Conservation (phyloP, 2,113 vertebrate genomes). For the Paraplagusia blochii region DNA sequence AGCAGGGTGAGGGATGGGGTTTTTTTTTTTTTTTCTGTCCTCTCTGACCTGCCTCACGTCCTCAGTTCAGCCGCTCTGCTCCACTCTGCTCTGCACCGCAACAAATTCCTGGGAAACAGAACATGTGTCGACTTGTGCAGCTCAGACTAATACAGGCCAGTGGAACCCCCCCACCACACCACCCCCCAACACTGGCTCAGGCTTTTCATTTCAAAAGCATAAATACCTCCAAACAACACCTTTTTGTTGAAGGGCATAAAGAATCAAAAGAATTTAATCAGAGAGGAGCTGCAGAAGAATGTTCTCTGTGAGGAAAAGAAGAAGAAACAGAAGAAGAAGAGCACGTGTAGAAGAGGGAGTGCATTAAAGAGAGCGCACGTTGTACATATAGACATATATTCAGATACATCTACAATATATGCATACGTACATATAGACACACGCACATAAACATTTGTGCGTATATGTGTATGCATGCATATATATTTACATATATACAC, state of each 20-base stretch:
- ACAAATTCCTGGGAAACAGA: conserved; percentile 77
- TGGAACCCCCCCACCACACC: neutral
- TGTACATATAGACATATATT: too few relatives aligned
- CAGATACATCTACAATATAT: neutral
- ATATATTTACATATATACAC: too few relatives aligned
- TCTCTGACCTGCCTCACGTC: conserved; percentile 50
- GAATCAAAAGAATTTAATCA: conserved; percentile 21
- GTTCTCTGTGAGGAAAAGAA: too few relatives aligned
- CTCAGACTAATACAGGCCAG: conserved; percentile 62
- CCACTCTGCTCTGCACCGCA: conserved; percentile 41
- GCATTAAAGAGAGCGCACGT: too few relatives aligned
- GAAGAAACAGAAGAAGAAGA: conserved; percentile 23
- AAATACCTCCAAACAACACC: conserved; percentile 69
- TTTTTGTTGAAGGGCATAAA: conserved; percentile 44
- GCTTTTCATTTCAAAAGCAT: conserved; percentile 45
- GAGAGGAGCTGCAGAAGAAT: conserved; percentile 17
- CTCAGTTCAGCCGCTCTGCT: conserved; percentile 49
- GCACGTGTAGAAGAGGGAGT: too few relatives aligned
- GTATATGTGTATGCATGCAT: too few relatives aligned
- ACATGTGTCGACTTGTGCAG: conserved; percentile 76
- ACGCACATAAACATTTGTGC: too few relatives aligned
- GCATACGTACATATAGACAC: too few relatives aligned
- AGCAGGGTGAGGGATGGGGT: conserved; percentile 11
- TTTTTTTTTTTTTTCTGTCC: conserved; percentile 46
- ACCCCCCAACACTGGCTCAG: too few relatives aligned